These are phyloP conservation scores for Ochropleura leucogaster DNA, from an alignment of 2,888 invertebrate species.

Conservation along the genomic window DNA sequence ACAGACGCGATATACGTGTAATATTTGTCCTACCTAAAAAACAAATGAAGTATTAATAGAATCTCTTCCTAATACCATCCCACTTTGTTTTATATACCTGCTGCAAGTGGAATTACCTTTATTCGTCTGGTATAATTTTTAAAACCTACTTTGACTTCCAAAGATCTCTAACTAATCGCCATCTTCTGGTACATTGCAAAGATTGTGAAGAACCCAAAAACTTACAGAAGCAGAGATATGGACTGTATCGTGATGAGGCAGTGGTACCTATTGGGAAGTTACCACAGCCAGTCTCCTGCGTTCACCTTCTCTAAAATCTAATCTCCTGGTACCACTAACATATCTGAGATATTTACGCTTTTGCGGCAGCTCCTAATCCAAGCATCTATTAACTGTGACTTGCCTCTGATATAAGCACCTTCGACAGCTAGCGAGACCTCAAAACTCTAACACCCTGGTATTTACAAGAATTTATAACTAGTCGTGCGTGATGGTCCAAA, in stretches of 20 bases:
- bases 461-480: too few relatives aligned
- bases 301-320: not conserved
- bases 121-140: too few relatives aligned
- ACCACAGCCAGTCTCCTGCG: not conserved
- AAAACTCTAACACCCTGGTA: too few relatives aligned
- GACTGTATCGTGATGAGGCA: not conserved
- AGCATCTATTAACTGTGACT: slow-evolving; percentile 95
- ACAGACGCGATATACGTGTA: not conserved
- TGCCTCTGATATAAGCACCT: slow-evolving; percentile 92
- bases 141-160: too few relatives aligned
- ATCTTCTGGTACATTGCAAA: not conserved
- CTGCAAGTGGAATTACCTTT: too few relatives aligned
- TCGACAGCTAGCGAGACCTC: too few relatives aligned
- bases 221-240: not conserved
- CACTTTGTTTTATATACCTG: not conserved
- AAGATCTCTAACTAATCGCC: not conserved
- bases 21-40: not conserved
- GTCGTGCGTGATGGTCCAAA: too few relatives aligned
- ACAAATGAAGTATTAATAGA: not conserved
- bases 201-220: not conserved
- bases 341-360: slow-evolving; percentile 92
- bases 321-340: not conserved
- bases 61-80: too few relatives aligned
- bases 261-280: not conserved
- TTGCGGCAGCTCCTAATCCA: slow-evolving; percentile 97